Evolutionary conservation across 2,113 vertebrate genomes (phyloP), one percentile per base, ranked within the genome.

Genomic region (Sinosuthora webbiana): DNA sequence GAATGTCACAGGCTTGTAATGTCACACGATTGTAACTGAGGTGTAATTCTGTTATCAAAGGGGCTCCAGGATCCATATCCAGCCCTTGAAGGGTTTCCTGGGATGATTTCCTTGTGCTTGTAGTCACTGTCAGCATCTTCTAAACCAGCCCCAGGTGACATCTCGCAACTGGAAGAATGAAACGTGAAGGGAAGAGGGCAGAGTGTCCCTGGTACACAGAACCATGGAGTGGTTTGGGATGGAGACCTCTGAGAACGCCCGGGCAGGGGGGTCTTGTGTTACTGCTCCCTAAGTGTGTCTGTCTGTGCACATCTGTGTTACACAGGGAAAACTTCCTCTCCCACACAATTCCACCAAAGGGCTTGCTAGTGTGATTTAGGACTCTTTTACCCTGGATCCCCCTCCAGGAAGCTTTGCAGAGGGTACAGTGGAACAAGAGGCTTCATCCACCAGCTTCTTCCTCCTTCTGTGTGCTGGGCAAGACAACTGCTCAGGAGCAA

Each of bases 151-250:
- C 77, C 7, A 16, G 10, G 49, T 19, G 37, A 44, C 31, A 23
- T 1, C 9, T 1, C 16, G 24, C 22, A 39, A 42, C n/a, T 41
- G 65, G 20, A 59, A 33, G 10, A 44, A 24, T 2, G 15, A 33
- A 44, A 39, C 1, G 1, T 7, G 33, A 35, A 45, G 62, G 41
- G 55, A 47, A 56, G 18, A 37, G 25, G 13, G 19, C 5, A 16
- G 21, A 0, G 1, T 11, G 25, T 35, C 20, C 31, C 57, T 11
- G 1, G n/a, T 4, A 7, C n/a, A 9, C 1, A 10, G 14, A 63
- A 28, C 9, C 45, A 6, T 23, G 45, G 37, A 35, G 20, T 24
- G 25, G 31, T 62, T 69, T 69, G 63, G 15, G 27, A 8, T 33
- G 57, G 49, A 73, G 27, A 55, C 14, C 57, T 55, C 33, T 27